Percentiles rank a stretch among this genome's conserved stretches.
phyloP scores from a whole-genome alignment of 2,888 invertebrate species.

The Eulithis testata region DNA sequence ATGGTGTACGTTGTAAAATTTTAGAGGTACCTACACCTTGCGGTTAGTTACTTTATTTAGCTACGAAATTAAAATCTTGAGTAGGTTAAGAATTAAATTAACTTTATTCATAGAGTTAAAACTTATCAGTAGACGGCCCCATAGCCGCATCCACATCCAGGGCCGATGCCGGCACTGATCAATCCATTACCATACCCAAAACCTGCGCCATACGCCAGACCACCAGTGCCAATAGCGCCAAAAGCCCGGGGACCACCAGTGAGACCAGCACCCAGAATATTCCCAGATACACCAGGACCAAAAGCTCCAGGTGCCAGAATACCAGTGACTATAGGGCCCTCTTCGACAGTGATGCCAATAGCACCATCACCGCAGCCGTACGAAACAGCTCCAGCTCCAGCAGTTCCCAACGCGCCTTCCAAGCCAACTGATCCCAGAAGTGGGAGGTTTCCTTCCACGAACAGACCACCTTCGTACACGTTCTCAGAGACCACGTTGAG shows the following conservation, averaged over 20 bases:
- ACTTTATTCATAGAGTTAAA: slow-evolving; percentile 11
- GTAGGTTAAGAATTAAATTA: slow-evolving; percentile 2
- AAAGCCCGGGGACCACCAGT: background rate
- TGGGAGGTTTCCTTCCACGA: slow-evolving; percentile 53
- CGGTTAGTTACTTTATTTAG: background rate
- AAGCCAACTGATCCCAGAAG: slow-evolving; percentile 54
- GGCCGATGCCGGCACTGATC: slow-evolving; percentile 1
- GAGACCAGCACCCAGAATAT: background rate
- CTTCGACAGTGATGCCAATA: slow-evolving; percentile 38
- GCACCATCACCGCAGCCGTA: slow-evolving; percentile 48
- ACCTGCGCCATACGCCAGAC: slow-evolving; percentile 6
- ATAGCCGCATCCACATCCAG: slow-evolving; percentile 12
- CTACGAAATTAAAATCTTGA: background rate
- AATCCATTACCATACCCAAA: slow-evolving; percentile 9
- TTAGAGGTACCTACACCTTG: too few relatives aligned
- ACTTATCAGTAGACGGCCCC: slow-evolving; percentile 14
- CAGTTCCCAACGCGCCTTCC: slow-evolving; percentile 50
- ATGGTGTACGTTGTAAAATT: too few relatives aligned
- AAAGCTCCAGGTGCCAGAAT: slow-evolving; percentile 15
- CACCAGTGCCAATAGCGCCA: background rate
- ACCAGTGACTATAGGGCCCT: slow-evolving; percentile 37
- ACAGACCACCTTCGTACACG: slow-evolving; percentile 53
- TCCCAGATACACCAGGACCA: background rate
- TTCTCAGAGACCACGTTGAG: slow-evolving; percentile 56
- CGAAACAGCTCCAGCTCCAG: slow-evolving; percentile 45